Conservation (phyloP, 2,113 vertebrate genomes). For the Daphoenositta chrysoptera region DNA sequence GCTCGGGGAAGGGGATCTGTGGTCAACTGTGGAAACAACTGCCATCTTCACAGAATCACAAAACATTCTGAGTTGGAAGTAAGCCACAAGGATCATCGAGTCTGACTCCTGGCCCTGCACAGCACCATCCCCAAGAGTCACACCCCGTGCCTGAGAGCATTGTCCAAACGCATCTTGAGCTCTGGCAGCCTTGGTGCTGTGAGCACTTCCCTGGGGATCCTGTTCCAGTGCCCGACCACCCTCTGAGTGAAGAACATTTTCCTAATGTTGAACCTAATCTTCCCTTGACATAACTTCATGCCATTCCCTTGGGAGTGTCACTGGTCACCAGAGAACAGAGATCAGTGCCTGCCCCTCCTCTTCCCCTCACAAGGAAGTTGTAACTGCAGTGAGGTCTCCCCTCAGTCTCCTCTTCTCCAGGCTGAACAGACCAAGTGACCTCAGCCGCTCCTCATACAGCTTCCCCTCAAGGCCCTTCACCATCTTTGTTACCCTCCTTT, state of each 20-base stretch:
- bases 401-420: background rate
- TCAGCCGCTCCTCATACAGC: fast-evolving
- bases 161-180: background rate
- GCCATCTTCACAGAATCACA: background rate
- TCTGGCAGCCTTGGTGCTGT: background rate
- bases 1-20: background rate
- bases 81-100: background rate
- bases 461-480: background rate
- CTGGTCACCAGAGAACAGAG: background rate
- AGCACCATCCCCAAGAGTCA: background rate
- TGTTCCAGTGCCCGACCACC: background rate
- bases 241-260: background rate
- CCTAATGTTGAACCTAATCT: background rate
- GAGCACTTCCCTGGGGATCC: background rate
- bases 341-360: background rate
- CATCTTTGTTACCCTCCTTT: background rate
- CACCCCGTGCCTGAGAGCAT: background rate
- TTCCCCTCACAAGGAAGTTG: background rate
- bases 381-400: background rate
- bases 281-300: background rate
- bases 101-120: background rate
- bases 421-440: background rate
- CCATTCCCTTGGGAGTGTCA: background rate
- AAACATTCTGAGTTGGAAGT: background rate
- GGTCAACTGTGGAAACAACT: background rate